Percentiles rank a stretch among this genome's conserved stretches.
Evolutionary conservation across 2,888 invertebrate species (phyloP).

Genomic region (Tetramorium bicarinatum): DNA sequence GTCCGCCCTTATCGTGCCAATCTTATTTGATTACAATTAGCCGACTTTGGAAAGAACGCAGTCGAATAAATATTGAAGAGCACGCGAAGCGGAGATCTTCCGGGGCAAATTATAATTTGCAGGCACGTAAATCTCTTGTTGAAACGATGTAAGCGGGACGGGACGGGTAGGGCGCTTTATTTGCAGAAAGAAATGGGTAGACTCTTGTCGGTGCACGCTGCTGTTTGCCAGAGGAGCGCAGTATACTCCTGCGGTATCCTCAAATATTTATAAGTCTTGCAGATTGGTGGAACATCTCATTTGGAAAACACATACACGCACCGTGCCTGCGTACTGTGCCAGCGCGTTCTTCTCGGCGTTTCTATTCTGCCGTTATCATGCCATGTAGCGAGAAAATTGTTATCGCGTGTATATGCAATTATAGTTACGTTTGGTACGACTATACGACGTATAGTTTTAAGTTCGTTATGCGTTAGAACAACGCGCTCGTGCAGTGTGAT

Average conservation of each 20-base stretch:
- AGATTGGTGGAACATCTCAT: conserved; percentile 55
- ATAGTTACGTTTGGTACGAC: conserved; percentile 10
- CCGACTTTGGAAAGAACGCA: neutral
- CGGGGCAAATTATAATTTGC: conserved; percentile 48
- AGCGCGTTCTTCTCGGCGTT: neutral
- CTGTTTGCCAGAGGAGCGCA: conserved; percentile 32
- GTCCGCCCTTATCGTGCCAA: neutral
- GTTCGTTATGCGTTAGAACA: conserved; percentile 8
- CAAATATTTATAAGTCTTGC: conserved; percentile 57
- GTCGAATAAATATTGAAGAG: conserved; percentile 46
- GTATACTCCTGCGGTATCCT: conserved; percentile 39
- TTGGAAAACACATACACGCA: conserved; percentile 28
- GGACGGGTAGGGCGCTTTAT: conserved; percentile 28
- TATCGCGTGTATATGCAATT: conserved; percentile 21
- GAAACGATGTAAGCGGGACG: conserved; percentile 13
- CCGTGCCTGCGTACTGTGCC: neutral
- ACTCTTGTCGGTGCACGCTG: conserved; percentile 44
- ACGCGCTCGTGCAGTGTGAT: neutral
- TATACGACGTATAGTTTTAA: conserved; percentile 4
- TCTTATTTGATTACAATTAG: conserved; percentile 55
- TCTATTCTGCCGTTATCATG: conserved; percentile 23
- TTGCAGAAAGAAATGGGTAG: conserved; percentile 53
- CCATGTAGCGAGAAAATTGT: conserved; percentile 25
- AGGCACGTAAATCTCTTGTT: conserved; percentile 51
- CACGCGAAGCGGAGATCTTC: conserved; percentile 4